Conservation (phyloP, 2,113 vertebrate species). For the Thamnophis sirtalis region DNA sequence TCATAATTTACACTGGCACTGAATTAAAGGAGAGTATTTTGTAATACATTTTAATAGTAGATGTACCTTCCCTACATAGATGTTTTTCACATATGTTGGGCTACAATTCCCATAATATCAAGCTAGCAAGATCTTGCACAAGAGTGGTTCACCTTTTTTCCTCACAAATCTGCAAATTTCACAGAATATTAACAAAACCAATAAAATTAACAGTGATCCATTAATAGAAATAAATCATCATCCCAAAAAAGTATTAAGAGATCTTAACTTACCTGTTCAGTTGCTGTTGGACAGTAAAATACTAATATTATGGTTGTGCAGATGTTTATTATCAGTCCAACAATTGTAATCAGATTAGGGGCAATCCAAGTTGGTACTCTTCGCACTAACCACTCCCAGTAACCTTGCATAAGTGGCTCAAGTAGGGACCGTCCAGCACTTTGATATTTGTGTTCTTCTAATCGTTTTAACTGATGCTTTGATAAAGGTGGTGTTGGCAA, state of each 20-base stretch:
- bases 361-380: conserved; percentile 92
- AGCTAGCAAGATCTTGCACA: neutral
- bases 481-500: conserved; percentile 87
- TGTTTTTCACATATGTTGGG: neutral
- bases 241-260: neutral
- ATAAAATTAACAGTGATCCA: neutral
- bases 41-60: neutral
- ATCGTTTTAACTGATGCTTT: conserved; percentile 90
- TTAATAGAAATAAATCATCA: neutral
- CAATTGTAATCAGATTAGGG: conserved; percentile 94
- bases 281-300: conserved; percentile 94
- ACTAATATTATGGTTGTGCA: conserved; percentile 91
- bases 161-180: neutral
- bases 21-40: neutral
- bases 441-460: conserved; percentile 96
- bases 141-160: neutral
- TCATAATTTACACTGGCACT: neutral
- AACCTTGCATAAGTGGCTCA: conserved; percentile 94
- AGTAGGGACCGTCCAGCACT: conserved; percentile 91
- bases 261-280: conserved; percentile 82
- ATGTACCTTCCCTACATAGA: neutral
- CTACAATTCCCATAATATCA: neutral
- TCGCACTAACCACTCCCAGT: conserved; percentile 94
- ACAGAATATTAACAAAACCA: neutral
- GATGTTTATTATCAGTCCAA: conserved; percentile 92